Evolutionary conservation across 2,113 vertebrate species (phyloP).

Genomic region (Bujurquina vittata): DNA sequence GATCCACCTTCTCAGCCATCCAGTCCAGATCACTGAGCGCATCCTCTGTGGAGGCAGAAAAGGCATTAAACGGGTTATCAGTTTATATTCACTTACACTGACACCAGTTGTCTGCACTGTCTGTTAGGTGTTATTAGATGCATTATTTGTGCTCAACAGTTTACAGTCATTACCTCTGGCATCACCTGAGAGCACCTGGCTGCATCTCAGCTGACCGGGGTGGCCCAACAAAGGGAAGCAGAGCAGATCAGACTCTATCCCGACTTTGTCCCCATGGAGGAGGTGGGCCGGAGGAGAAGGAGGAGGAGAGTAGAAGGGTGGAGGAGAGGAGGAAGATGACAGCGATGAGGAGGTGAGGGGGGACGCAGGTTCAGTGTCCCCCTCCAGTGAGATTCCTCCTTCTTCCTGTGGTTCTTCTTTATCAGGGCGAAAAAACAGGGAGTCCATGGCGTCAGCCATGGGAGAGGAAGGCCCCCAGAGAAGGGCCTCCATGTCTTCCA

Average conservation of each 20-base stretch:
- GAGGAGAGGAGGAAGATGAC: conserved; percentile 73
- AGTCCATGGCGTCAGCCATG: conserved; percentile 88
- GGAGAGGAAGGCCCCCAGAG: conserved; percentile 89
- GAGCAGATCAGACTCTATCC: conserved; percentile 58
- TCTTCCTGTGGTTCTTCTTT: conserved; percentile 58
- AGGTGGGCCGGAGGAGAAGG: conserved; percentile 43
- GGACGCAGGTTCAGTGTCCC: conserved; percentile 70
- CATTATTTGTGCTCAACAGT: background rate
- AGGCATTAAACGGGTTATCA: background rate
- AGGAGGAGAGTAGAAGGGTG: conserved; percentile 71
- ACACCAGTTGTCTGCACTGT: background rate
- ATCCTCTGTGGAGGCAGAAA: conserved; percentile 78
- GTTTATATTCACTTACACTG: background rate
- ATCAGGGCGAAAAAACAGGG: conserved; percentile 76
- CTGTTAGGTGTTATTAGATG: background rate
- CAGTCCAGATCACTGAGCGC: conserved; percentile 90
- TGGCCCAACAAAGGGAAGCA: conserved; percentile 84
- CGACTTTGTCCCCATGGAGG: conserved; percentile 68
- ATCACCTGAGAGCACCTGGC: conserved; percentile 69
- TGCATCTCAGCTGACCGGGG: conserved; percentile 81
- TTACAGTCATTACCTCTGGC: conserved; percentile 80
- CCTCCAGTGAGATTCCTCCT: conserved; percentile 74
- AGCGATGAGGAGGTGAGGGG: conserved; percentile 64
- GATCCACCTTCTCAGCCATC: conserved; percentile 94
- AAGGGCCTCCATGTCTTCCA: conserved; percentile 88